Evolutionary conservation across 1,140 invertebrate genomes (phyloP).

Genomic region (Drosophila busckii): DNA sequence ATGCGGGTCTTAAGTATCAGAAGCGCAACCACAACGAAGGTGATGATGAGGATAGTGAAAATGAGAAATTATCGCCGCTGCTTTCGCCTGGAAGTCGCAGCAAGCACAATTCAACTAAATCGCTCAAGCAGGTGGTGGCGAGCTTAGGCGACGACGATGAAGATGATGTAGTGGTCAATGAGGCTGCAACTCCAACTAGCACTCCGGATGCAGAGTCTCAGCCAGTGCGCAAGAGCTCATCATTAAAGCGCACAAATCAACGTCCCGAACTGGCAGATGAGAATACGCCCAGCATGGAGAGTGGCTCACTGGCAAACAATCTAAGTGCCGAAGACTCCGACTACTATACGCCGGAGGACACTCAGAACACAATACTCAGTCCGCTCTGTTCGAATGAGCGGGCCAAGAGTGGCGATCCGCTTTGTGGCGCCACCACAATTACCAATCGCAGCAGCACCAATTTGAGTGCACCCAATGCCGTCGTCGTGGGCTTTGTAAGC

Average conservation of each 20-base stretch:
- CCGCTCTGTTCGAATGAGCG: constrained; percentile 78
- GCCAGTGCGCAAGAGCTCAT: constrained; percentile 28
- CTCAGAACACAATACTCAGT: constrained; percentile 82
- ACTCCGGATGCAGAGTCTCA: too few species aligned
- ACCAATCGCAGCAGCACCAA: constrained; percentile 1
- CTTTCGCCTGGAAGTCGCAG: constrained; percentile 81
- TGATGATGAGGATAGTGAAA: constrained; percentile 88
- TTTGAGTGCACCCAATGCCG: background rate
- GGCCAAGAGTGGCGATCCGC: constrained; percentile 56
- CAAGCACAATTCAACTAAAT: constrained; percentile 47
- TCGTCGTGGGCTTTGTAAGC: constrained; percentile 50
- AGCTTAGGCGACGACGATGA: constrained; percentile 24
- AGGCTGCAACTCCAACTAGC: constrained; percentile 28
- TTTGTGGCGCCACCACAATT: constrained; percentile 25
- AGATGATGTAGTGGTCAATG: constrained; percentile 19
- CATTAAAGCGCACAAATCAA: constrained; percentile 31
- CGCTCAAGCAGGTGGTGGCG: constrained; percentile 52
- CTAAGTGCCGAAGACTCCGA: constrained; percentile 83
- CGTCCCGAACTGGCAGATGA: constrained; percentile 22
- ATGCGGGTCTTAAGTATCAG: constrained; percentile 38
- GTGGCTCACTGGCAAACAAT: constrained; percentile 10
- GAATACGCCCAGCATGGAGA: constrained; percentile 13
- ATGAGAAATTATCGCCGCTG: constrained; percentile 88
- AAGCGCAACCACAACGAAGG: constrained; percentile 25
- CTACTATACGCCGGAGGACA: constrained; percentile 86